Evolutionary conservation across 2,113 vertebrate genomes (phyloP).

Genomic region (Hirundichthys speculiger): DNA sequence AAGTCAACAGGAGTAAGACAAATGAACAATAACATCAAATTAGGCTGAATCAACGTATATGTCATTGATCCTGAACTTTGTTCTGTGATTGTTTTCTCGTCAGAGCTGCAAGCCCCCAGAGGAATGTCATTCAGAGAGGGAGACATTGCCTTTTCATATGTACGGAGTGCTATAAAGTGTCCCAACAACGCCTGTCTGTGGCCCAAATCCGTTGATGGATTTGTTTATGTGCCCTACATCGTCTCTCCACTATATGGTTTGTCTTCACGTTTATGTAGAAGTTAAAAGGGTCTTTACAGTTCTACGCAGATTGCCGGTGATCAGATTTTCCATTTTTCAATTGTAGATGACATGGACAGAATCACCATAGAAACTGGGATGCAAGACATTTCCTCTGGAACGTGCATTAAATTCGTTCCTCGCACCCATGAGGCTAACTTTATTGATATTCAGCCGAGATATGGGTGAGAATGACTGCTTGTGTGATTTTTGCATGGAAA

Average conservation of each 20-base stretch:
- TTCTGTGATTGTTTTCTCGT: neutral
- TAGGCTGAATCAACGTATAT: neutral
- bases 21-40: neutral
- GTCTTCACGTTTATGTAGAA: neutral
- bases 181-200: slow-evolving; percentile 72
- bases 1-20: slow-evolving; percentile 74
- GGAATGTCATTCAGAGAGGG: slow-evolving; percentile 70
- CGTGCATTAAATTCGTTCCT: slow-evolving; percentile 80
- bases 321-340: neutral
- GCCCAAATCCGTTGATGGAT: slow-evolving; percentile 77
- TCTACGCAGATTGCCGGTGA: neutral
- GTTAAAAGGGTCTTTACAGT: neutral
- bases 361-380: slow-evolving; percentile 83
- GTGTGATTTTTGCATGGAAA: neutral
- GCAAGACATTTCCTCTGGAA: slow-evolving; percentile 77
- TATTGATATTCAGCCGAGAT: slow-evolving; percentile 78
- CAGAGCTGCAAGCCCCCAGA: slow-evolving; percentile 58
- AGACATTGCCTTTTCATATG: slow-evolving; percentile 65
- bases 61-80: neutral
- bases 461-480: slow-evolving; percentile 67
- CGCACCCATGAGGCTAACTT: slow-evolving; percentile 79
- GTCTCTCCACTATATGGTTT: slow-evolving; percentile 73
- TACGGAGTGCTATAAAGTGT: slow-evolving; percentile 72
- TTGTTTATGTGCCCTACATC: slow-evolving; percentile 75
- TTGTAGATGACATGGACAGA: slow-evolving; percentile 81